Base-by-base conservation (phyloP, 2,888 invertebrate genomes). In the Cheiracanthium punctorium region DNA sequence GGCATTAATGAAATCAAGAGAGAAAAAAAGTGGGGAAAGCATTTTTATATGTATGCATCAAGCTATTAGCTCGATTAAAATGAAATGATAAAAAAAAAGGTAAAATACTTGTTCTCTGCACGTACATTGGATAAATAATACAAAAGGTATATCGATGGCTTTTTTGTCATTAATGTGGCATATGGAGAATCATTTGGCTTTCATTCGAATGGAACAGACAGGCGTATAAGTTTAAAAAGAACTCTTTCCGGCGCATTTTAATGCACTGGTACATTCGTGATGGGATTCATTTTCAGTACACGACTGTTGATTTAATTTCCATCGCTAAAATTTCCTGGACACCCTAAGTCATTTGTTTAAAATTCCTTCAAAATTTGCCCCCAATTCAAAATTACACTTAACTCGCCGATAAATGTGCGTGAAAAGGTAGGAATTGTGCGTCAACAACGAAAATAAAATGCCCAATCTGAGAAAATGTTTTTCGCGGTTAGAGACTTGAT, bases 61-160 rank as follows among this genome's bases (percentile, higher is more conserved):
- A 80, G 84, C 84, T 77, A 85, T 85, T 85, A 85, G 79, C 69
- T 73, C 84, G 79, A 85, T 85, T 85, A 74, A 84, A 84, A 37
- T 67, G 69, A 32, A 30, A 71, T 20, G 74, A 70, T 33, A 43
- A 48, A 48, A 48, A 58, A 58, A 58, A 58, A 24, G 24, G 24
- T 1, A 58, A 58, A 58, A 17, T 58, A 58, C 58, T 24, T 58
- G 58, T 58, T 24, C 20, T 20, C 20, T 58, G 58, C 82, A 77
- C 77, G 82, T 58, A 41, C 48, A n/a, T 37, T 69, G 30, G 65
- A 74, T 79, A 85, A 85, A 85, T 84, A 84, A 84, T 79, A 79
- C 73, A 74, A 70, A 79, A 79, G 69, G 77, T 37, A 33, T 72
- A 84, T 84, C 52, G 77, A 79, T 79, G 29, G 43, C 65, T 73